Evolutionary conservation across 1,140 invertebrate species (phyloP).

Genomic region (Campoletis sonorensis): DNA sequence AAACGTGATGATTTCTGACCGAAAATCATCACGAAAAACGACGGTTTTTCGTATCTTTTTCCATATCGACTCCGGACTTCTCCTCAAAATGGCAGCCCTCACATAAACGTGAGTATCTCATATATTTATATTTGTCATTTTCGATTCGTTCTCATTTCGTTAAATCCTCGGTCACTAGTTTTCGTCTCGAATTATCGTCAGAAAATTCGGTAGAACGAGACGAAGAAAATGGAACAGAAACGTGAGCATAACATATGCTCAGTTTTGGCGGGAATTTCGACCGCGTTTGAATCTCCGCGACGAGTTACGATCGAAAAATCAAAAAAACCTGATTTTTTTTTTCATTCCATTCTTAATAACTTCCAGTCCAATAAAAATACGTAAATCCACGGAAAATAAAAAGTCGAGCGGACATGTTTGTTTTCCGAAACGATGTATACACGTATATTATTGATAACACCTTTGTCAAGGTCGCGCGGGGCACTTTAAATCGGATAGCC

Average conservation of each 20-base stretch:
- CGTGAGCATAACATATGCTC: background rate
- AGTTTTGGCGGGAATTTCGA: background rate
- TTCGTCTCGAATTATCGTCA: background rate
- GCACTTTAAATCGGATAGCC: background rate
- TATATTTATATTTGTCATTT: too few species aligned
- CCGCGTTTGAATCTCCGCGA: too few species aligned
- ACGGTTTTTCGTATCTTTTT: too few species aligned
- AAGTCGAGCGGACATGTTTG: too few species aligned
- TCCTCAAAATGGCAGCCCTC: too few species aligned
- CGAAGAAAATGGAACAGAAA: background rate
- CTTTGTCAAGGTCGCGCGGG: background rate
- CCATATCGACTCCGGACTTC: too few species aligned
- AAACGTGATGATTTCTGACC: too few species aligned
- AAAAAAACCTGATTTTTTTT: constrained; percentile 23
- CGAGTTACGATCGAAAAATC: background rate
- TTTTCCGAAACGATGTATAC: too few species aligned
- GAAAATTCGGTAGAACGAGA: background rate
- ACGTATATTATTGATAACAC: too few species aligned
- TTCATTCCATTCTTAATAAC: constrained; percentile 2
- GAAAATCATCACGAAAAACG: too few species aligned
- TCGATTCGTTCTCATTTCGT: background rate
- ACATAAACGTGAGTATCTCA: too few species aligned
- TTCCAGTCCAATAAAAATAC: background rate
- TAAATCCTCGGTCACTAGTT: background rate
- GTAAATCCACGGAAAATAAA: too few species aligned